Percentiles rank a stretch among this genome's conserved stretches.
phyloP scores from a whole-genome alignment of 1,140 invertebrate genomes.

The Philaenus spumarius region DNA sequence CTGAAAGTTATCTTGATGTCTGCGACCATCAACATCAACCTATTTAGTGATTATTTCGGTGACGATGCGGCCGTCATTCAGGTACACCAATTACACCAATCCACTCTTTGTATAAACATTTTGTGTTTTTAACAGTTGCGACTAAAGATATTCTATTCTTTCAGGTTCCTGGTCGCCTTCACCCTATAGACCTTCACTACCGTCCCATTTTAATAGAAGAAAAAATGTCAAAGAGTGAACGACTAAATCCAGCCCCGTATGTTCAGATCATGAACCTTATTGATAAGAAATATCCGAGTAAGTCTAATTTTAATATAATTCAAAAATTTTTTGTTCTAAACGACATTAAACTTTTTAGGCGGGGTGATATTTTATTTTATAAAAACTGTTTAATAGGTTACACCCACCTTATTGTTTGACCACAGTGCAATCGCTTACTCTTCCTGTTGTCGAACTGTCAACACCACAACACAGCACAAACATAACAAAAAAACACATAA shows the following conservation, averaged over 20 bases:
- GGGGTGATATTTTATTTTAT: too few species aligned
- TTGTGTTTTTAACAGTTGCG: too few species aligned
- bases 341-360: too few species aligned
- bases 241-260: slow-evolving; percentile 87
- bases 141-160: slow-evolving; percentile 10
- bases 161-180: slow-evolving; percentile 88
- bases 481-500: too few species aligned
- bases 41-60: slow-evolving; percentile 87
- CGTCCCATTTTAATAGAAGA: slow-evolving; percentile 71
- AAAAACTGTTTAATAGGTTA: too few species aligned
- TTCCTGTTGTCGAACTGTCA: too few species aligned
- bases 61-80: slow-evolving; percentile 74
- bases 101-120: too few species aligned
- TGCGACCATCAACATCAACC: slow-evolving; percentile 93
- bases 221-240: slow-evolving; percentile 55
- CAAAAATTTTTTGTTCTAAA: too few species aligned
- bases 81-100: slow-evolving; percentile 39
- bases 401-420: too few species aligned
- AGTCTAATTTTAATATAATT: too few species aligned
- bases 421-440: too few species aligned
- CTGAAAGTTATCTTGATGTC: slow-evolving; percentile 97
- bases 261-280: slow-evolving; percentile 88
- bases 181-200: slow-evolving; percentile 86
- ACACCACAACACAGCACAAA: too few species aligned
- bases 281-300: slow-evolving; percentile 78